Base-by-base conservation (phyloP, 2,113 vertebrate species). In the Corydoras sp. region DNA sequence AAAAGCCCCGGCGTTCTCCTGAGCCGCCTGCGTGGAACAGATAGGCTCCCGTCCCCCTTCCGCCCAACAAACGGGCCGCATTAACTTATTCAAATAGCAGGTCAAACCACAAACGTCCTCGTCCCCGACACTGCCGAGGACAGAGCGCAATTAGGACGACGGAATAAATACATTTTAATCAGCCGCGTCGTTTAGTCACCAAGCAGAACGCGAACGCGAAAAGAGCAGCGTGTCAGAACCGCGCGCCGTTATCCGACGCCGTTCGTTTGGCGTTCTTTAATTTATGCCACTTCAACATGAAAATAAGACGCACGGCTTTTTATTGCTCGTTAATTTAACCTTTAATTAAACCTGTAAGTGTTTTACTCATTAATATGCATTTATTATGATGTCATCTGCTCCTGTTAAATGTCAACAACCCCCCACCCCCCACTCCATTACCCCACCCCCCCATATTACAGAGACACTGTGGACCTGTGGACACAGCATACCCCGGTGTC, bases 11-110 rank as follows among this genome's bases (percentile, higher is more conserved):
- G 89, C 88, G 90, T 93, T 90, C 88, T 92, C 90, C 76, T 76
- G 89, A 89, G 89, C 92, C 87, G 86, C 90, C 92, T 93, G 90
- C 89, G 84, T 86, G 88, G 86, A 89, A 91, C 90, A 93, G 92
- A 94, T 85, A 90, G 89, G 79, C 86, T 86, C 84, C 83, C 76
- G 69, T 83, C 81, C 80, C 82, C 88, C 84, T 76, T 80, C 77
- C 65, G 71, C 63, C 80, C 81, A 75, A 82, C 90, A 90, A 94
- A 92, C 89, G 91, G 72, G 86, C 84, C 78, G 77, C 82, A 94
- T 94, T 94, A 92, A 93, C 91, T 91, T 94, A 93, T 94, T 96
- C 88, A 93, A 94, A 93, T 90, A 81, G 65, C 79, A 89, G 91
- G 91, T 92, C 91, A 92, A 86, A 89, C 86, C 83, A 86, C 80